Evolutionary conservation across 2,888 invertebrate genomes (phyloP).

Genomic region (Aspidiotus rigidus): DNA sequence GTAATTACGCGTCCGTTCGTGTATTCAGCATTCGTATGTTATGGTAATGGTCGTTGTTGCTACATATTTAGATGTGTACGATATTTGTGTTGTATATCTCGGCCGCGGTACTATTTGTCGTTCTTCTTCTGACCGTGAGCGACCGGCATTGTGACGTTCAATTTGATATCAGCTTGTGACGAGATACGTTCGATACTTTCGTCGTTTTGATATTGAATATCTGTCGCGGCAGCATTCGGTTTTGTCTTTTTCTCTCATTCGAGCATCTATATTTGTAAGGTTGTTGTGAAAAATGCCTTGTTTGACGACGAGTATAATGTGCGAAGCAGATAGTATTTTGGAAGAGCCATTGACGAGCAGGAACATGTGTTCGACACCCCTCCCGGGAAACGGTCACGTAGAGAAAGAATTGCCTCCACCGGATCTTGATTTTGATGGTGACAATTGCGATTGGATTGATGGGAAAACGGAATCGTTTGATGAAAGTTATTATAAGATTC

Average conservation of each 20-base stretch:
- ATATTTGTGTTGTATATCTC: too few species aligned
- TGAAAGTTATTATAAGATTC: conserved; percentile 3
- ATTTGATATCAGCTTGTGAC: too few species aligned
- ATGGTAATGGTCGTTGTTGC: neutral
- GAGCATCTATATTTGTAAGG: neutral
- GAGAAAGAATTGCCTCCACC: neutral
- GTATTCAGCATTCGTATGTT: conserved; percentile 2
- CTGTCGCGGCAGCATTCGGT: too few species aligned
- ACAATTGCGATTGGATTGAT: neutral
- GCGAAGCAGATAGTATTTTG: conserved; percentile 9
- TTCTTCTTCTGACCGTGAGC: too few species aligned
- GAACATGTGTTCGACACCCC: conserved; percentile 26
- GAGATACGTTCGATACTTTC: too few species aligned
- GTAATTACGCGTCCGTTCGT: too few species aligned
- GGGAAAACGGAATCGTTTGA: conserved; percentile 3
- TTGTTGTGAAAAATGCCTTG: conserved; percentile 17
- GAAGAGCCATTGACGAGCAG: neutral
- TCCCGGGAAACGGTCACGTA: neutral
- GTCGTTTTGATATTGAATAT: too few species aligned
- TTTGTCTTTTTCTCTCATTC: neutral
- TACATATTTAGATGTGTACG: neutral
- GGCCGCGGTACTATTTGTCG: too few species aligned
- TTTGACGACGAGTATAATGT: conserved; percentile 8
- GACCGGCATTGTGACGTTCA: too few species aligned
- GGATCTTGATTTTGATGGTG: neutral